A percentile compares a stretch with the other conserved stretches of the same genome.
Evolutionary conservation across 2,113 vertebrate species (phyloP).

Genomic region (Eurystomus gularis): DNA sequence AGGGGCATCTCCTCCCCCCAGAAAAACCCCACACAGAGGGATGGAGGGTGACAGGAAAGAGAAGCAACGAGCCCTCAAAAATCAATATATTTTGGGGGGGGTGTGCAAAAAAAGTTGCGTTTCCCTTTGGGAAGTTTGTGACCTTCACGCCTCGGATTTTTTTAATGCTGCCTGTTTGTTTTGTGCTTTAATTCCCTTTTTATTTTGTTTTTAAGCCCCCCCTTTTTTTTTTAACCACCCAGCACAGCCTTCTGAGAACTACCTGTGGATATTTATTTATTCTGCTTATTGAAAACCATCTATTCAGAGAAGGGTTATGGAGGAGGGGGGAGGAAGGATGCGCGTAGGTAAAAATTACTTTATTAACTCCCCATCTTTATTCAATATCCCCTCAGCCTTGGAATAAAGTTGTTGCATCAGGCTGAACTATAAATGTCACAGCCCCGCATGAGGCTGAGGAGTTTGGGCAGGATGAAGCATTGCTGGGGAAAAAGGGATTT

Average conservation of each 20-base stretch:
- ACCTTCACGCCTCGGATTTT: background rate
- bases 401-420: constrained; percentile 32
- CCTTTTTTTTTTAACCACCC: background rate
- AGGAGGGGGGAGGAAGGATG: background rate
- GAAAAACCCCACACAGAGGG: too few species aligned
- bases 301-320: background rate
- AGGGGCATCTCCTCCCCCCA: background rate
- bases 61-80: background rate
- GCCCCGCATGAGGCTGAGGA: background rate
- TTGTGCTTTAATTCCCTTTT: background rate
- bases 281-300: background rate
- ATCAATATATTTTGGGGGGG: background rate
- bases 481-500: constrained; percentile 6
- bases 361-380: constrained; percentile 36
- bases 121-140: background rate
- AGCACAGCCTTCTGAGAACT: background rate
- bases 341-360: constrained; percentile 25
- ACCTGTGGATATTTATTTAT: constrained; percentile 37
- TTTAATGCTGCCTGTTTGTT: background rate
- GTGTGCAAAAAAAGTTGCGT: background rate
- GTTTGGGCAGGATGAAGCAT: constrained; percentile 5
- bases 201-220: too few species aligned
- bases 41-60: background rate
- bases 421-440: constrained; percentile 8
- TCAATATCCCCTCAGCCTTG: constrained; percentile 18